Evolutionary conservation across 2,888 invertebrate species (phyloP).

Genomic region (Andrena camellia): DNA sequence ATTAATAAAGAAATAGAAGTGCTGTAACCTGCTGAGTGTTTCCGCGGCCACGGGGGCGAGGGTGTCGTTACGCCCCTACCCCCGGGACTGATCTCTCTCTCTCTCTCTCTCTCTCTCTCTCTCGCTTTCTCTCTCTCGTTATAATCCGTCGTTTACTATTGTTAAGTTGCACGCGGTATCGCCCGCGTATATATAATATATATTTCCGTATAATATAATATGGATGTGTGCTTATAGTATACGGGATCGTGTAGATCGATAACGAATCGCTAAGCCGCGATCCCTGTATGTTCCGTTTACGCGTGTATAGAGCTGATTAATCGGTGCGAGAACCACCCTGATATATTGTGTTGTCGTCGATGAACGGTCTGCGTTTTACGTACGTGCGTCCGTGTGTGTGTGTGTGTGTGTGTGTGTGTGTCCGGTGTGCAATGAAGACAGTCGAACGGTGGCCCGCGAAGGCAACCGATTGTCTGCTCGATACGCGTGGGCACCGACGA

Average conservation of each 20-base stretch:
- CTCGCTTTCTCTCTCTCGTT: neutral
- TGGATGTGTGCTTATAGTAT: slow-evolving; percentile 24
- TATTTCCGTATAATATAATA: slow-evolving; percentile 17
- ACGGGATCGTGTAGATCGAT: slow-evolving; percentile 46
- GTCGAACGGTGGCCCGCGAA: slow-evolving; percentile 10
- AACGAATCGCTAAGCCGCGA: slow-evolving; percentile 34
- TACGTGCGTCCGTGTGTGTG: neutral
- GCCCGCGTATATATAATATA: slow-evolving; percentile 14
- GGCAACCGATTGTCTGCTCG: neutral
- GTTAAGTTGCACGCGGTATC: slow-evolving; percentile 26
- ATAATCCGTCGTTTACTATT: slow-evolving; percentile 39
- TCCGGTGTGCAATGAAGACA: neutral
- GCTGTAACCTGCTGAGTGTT: slow-evolving; percentile 59
- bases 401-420: slow-evolving; percentile 3
- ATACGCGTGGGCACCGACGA: slow-evolving; percentile 37
- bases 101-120: too few relatives aligned
- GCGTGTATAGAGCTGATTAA: slow-evolving; percentile 22
- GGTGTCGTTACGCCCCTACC: neutral
- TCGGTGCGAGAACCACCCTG: slow-evolving; percentile 13
- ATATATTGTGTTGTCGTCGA: slow-evolving; percentile 3
- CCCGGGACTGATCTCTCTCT: neutral
- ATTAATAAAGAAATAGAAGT: slow-evolving; percentile 66
- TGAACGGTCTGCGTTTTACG: slow-evolving; percentile 2
- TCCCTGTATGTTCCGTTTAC: slow-evolving; percentile 12
- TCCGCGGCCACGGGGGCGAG: slow-evolving; percentile 38